Evolutionary conservation across 1,140 invertebrate genomes (phyloP), one percentile per base, ranked within the genome.

Genomic region (Drosophila ananassae): DNA sequence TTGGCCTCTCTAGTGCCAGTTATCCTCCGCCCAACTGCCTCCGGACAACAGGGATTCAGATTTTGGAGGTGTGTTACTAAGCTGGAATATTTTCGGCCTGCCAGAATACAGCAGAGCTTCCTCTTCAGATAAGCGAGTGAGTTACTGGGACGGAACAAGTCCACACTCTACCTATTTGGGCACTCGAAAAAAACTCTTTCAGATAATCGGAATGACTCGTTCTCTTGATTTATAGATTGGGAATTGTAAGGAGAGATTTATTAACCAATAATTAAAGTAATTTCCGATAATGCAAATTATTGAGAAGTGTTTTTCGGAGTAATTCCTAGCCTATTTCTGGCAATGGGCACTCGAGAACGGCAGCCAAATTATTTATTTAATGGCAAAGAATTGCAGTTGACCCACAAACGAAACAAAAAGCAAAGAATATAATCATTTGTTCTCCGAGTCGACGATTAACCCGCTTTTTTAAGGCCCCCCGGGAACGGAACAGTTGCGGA

Each of bases 361-460:
- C 67, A 73, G 67, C 74, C 39, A 63, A 83, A 61, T 78, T 64
- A 83, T 81, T 81, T 78, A 53, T 64, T 78, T 82, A 78, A 78
- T 74, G 51, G 52, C 44, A 1, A 74, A 9, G 74, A 82, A 83
- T 83, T 78, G 79, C 69, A 78, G 59, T 77, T 77, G 69, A 60
- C 69, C 39, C 47, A 50, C 57, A 50, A 64, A 62, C 51, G 46
- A 59, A 75, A 37, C 44, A 21, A 37, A 55, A 50, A 34, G 9
- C 21, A 47, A 47, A 24, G 37, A 50, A 76, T 41, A 76, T 41
- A 59, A 34, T 28, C 37, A 71, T 58, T 73, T 73, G 55, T 73
- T 72, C 30, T 53, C 21, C 48, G 34, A n/a, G 28, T 30, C 67
- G 34, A 46, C 69, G 69, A 72, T 72, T 73, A 72, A 72, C 66